Conservation (phyloP, 2,797 vertebrate genomes). For the Falco berigora region DNA sequence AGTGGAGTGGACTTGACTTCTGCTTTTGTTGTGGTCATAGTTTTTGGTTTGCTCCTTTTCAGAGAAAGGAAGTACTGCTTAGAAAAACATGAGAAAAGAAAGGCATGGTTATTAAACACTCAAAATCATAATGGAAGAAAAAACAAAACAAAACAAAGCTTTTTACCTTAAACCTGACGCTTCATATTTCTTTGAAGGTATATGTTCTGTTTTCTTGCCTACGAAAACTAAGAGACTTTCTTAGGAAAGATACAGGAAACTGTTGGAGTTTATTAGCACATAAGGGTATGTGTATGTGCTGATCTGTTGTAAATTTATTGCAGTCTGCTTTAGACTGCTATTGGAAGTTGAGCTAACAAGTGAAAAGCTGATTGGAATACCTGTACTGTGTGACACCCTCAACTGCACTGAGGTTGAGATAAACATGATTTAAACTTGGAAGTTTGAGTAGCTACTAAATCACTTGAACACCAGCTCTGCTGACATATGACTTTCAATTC, state of each 20-base stretch:
- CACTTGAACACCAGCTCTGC: neutral
- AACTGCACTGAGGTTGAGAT: neutral
- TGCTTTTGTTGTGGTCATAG: neutral
- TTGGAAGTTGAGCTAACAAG: neutral
- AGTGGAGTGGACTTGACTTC: neutral
- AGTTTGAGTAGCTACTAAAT: neutral
- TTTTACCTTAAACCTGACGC: neutral
- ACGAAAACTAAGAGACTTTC: neutral
- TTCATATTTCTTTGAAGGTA: neutral
- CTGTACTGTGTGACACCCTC: neutral
- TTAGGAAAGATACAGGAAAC: neutral
- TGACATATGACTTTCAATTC: neutral
- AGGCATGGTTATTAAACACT: neutral
- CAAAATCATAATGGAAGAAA: neutral
- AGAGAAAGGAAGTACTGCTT: neutral
- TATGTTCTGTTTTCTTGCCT: neutral
- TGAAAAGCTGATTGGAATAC: neutral
- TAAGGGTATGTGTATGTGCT: neutral
- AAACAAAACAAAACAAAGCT: neutral
- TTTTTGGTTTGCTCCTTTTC: neutral
- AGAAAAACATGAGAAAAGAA: neutral
- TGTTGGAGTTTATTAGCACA: neutral
- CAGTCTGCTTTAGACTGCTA: neutral
- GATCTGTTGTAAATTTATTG: neutral
- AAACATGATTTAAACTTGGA: neutral